phyloP scores from a whole-genome alignment of 2,113 vertebrate species.

The Sterrhoptilus dennistouni region DNA sequence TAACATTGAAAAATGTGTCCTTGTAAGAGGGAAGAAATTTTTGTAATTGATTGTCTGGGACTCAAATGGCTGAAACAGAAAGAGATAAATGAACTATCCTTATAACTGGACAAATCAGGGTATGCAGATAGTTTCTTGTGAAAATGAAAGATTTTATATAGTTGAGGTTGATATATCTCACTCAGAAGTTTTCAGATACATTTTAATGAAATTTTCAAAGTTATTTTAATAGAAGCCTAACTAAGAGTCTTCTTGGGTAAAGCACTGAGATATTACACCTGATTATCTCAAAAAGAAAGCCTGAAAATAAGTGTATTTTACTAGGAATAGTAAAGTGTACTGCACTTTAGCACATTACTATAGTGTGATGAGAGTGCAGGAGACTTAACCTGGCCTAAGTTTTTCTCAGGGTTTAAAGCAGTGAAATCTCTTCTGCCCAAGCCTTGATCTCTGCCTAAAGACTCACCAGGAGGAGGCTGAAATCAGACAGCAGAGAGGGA shows the following conservation, averaged over 20 bases:
- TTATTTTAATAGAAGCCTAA: background rate
- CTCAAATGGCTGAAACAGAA: background rate
- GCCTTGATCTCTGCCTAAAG: background rate
- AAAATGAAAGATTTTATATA: background rate
- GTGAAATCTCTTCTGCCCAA: background rate
- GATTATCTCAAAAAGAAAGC: background rate
- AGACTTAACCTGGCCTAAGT: background rate
- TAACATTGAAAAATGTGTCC: background rate
- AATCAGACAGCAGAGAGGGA: background rate
- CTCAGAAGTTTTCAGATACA: background rate
- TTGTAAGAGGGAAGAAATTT: background rate
- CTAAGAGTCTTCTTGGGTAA: background rate
- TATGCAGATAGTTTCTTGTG: background rate
- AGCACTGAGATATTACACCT: background rate
- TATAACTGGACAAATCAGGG: background rate
- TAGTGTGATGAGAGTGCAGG: background rate
- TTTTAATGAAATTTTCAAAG: background rate
- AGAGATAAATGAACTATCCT: background rate
- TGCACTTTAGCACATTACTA: background rate
- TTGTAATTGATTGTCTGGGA: background rate
- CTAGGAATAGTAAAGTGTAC: background rate
- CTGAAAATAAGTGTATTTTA: background rate
- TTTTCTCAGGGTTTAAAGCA: background rate
- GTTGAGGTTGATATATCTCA: background rate
- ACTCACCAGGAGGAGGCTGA: background rate